Evolutionary conservation across 2,888 invertebrate species (phyloP).

Genomic region (Trichopoda pennipes): DNA sequence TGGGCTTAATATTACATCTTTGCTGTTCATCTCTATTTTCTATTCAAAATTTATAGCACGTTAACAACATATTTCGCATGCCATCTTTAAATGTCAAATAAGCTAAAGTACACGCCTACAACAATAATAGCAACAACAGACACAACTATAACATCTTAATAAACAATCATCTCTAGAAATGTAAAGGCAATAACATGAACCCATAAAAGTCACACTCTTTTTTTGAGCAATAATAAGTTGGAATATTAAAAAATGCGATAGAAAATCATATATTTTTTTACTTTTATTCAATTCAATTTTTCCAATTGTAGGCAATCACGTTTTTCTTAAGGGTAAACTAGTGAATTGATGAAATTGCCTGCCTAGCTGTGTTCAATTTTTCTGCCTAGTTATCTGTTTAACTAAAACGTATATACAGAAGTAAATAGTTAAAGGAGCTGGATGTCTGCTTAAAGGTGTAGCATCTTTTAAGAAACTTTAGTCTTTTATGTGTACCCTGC

Average conservation of each 20-base stretch:
- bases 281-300: conserved; percentile 37
- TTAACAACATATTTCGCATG: conserved; percentile 62
- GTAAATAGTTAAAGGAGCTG: conserved; percentile 2
- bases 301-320: conserved; percentile 70
- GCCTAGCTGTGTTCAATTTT: conserved; percentile 42
- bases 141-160: conserved; percentile 35
- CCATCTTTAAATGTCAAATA: conserved; percentile 59
- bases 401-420: neutral
- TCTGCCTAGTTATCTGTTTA: conserved; percentile 30
- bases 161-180: conserved; percentile 28
- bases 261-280: conserved; percentile 29
- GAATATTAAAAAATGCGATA: conserved; percentile 27
- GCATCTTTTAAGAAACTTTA: neutral
- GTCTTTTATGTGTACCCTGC: neutral
- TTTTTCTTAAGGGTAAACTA: conserved; percentile 58
- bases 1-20: conserved; percentile 1
- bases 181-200: conserved; percentile 11
- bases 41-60: conserved; percentile 57
- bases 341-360: conserved; percentile 42
- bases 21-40: conserved; percentile 1
- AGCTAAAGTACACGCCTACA: conserved; percentile 46
- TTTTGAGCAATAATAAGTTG: conserved; percentile 6
- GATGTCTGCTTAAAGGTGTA: conserved; percentile 2
- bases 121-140: conserved; percentile 8
- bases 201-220: neutral